Conservation (phyloP, 2,113 vertebrate genomes). For the Hoplias malabaricus region DNA sequence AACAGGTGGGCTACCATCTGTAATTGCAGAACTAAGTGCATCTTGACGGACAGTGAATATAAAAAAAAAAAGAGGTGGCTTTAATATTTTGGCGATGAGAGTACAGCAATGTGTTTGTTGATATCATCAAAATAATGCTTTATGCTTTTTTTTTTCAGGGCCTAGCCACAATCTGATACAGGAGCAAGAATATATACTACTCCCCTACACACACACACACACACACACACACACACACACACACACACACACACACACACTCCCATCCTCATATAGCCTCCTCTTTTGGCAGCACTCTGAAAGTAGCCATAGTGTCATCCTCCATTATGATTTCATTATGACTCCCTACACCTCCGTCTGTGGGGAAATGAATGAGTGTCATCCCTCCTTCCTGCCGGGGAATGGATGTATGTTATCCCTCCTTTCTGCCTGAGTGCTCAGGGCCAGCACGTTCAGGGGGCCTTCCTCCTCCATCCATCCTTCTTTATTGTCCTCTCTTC, state of each 20-base stretch:
- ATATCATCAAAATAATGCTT: no score
- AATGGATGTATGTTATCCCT: constrained; percentile 46
- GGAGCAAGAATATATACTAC: no score
- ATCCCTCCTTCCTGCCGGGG: constrained; percentile 37
- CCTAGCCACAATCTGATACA: no score
- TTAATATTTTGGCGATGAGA: no score
- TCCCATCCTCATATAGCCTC: constrained; percentile 26
- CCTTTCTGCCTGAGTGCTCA: constrained; percentile 49
- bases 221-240: constrained; percentile 9
- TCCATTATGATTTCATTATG: constrained; percentile 61
- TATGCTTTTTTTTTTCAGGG: no score
- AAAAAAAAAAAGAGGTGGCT: no score
- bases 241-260: constrained; percentile 21
- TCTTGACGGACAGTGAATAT: no score
- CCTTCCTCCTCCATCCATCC: constrained; percentile 43
- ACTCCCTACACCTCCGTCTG: constrained; percentile 35
- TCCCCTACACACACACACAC: constrained; percentile 4
- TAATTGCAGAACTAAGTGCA: no score
- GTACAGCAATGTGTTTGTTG: no score
- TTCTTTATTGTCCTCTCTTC: constrained; percentile 34
- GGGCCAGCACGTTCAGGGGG: constrained; percentile 30
- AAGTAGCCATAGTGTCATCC: constrained; percentile 52
- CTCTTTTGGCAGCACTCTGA: background rate
- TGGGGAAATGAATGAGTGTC: constrained; percentile 41
- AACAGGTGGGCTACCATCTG: no score